Percentiles rank a stretch among this genome's conserved stretches.
These are phyloP conservation scores for Aphelenchoides besseyi DNA, from an alignment of 1,140 invertebrate genomes.

Conservation along the genomic window DNA sequence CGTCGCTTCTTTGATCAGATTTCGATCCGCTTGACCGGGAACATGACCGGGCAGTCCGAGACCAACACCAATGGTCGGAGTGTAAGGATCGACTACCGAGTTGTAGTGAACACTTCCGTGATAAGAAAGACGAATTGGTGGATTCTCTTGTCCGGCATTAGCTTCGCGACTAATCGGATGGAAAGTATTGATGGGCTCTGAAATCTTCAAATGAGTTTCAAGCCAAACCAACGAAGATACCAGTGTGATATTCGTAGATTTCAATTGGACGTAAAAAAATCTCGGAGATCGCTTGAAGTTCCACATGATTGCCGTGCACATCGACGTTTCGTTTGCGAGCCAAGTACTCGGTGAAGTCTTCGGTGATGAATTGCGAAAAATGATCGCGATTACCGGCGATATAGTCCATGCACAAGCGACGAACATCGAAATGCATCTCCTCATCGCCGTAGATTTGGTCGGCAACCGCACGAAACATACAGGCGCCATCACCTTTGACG, in stretches of 20 bases:
- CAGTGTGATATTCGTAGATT: constrained; percentile 81
- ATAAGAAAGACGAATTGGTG: constrained; percentile 83
- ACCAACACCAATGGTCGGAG: constrained; percentile 77
- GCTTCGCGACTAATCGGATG: constrained; percentile 68
- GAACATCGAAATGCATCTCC: constrained; percentile 80
- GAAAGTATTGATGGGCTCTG: constrained; percentile 80
- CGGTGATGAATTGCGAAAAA: constrained; percentile 87
- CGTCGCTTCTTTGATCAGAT: constrained; percentile 71
- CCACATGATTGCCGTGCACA: constrained; percentile 87
- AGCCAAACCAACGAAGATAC: constrained; percentile 64
- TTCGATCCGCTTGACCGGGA: constrained; percentile 69
- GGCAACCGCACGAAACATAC: constrained; percentile 79
- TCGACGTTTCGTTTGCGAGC: constrained; percentile 70
- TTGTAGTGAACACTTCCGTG: constrained; percentile 86
- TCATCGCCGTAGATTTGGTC: constrained; percentile 89
- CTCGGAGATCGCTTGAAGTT: constrained; percentile 88
- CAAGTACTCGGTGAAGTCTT: constrained; percentile 83
- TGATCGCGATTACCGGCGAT: constrained; percentile 83
- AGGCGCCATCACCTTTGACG: constrained; percentile 88
- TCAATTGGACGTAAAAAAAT: constrained; percentile 88
- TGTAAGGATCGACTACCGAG: constrained; percentile 75
- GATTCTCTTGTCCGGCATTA: constrained; percentile 71
- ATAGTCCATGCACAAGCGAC: constrained; percentile 86
- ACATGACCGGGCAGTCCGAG: constrained; percentile 79
- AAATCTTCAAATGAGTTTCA: constrained; percentile 25